Evolutionary conservation across 1,140 invertebrate genomes (phyloP), one percentile per base, ranked within the genome.

Genomic region (Drosophila truncata): DNA sequence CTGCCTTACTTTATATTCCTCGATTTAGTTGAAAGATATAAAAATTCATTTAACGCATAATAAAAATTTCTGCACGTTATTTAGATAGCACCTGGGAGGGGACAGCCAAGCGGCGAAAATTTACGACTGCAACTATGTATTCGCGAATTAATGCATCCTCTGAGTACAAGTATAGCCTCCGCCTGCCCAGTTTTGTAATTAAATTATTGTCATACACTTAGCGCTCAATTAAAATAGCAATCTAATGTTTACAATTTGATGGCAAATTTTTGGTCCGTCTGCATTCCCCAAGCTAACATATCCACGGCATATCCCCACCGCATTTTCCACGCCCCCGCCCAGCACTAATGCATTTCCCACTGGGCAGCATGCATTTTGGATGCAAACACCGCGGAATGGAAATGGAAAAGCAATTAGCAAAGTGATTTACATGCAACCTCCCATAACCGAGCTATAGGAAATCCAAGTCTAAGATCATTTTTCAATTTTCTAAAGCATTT

Each of bases 21-120:
- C 46, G 78, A 70, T 59, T 90, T 39, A 58, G 57, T 50, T 62
- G 67, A 73, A 54, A 80, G 77, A 82, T 80, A 86, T 83, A 90
- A 82, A 90, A 90, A 88, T 88, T 88, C 85, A 88, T 88, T 88
- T 90, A 90, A 88, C 85, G 85, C 85, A 61, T 52, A 88, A 88
- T 88, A 88, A 90, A 88, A 60, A 79, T 90, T 58, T 88, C 81
- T 90, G 78, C 85, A 84, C 81, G 81, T 82, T 80, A 86, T 88
- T 72, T 75, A 78, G 60, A 63, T 37, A 57, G 67, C 76, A 79
- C 73, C 75, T 77, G 63, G 58, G 62, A 49, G 71, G 42, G 33
- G 72, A 57, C 61, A 52, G 46, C 42, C 46, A 29, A 54, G 47
- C 46, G 62, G 13, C 29, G 47, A 25, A 52, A 66, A 70, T 58